Percentiles rank a stretch among this genome's conserved stretches.
Evolutionary conservation across 1,140 invertebrate genomes (phyloP).

Genomic region (Drosophila bipectinata): DNA sequence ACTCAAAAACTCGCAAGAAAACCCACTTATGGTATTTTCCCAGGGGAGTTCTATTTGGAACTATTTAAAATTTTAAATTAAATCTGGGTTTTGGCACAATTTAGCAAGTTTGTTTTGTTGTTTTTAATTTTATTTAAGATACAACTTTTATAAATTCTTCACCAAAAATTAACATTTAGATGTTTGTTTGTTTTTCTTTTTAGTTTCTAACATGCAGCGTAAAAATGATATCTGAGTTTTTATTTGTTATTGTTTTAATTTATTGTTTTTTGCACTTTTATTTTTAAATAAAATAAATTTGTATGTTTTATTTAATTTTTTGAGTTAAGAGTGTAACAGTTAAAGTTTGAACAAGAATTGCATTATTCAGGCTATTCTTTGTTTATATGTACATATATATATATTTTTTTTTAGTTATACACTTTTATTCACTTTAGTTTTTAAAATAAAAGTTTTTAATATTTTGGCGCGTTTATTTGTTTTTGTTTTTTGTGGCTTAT

Average conservation of each 20-base stretch:
- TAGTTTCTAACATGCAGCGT: conserved; percentile 21
- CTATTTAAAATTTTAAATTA: conserved; percentile 8
- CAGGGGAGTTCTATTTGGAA: neutral
- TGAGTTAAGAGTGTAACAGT: neutral
- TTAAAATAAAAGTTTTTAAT: neutral
- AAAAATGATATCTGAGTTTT: conserved; percentile 23
- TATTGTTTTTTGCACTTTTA: conserved; percentile 28
- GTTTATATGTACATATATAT: neutral
- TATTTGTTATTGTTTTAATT: conserved; percentile 12
- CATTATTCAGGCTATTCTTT: neutral
- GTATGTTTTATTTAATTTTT: neutral
- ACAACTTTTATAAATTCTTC: conserved; percentile 39
- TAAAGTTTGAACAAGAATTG: too few relatives aligned
- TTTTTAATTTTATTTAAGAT: neutral
- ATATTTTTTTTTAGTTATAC: neutral
- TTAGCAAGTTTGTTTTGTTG: neutral
- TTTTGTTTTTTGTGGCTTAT: neutral
- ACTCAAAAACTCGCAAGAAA: neutral
- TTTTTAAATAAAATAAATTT: neutral
- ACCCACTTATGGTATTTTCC: neutral
- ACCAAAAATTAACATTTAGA: conserved; percentile 29
- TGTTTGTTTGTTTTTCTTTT: conserved; percentile 3
- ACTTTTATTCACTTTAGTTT: neutral
- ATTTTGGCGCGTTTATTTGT: neutral
- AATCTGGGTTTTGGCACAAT: conserved; percentile 16